Evolutionary conservation across 2,888 invertebrate genomes (phyloP), one percentile per base, ranked within the genome.

Genomic region (Belgica antarctica): DNA sequence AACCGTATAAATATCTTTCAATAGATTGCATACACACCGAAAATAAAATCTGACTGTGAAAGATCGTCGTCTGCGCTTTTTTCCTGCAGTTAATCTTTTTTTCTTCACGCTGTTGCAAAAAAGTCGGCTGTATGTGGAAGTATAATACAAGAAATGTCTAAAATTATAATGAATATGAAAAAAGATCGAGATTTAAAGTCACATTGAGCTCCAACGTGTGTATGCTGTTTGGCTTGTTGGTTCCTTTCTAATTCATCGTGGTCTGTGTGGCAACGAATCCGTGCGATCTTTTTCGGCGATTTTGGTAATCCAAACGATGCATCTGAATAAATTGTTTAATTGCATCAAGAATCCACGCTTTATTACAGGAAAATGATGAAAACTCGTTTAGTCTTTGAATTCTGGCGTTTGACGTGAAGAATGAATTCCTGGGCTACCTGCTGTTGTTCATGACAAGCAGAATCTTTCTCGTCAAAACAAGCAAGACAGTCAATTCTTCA

Each of bases 61-160:
- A 63, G 63, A 66, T 47, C 66, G 31, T 27, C 68, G 68, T 57
- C 57, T 47, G 47, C 52, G 68, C 52, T 68, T 31, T 68, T 68
- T 68, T 68, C 47, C 52, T 68, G 52, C 57, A 47, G 17, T 66
- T 19, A 41, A 41, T 46, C 19, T 4, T 41, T 52, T 52, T 57
- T 57, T 31, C 28, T 46, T 52, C 5, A 5, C n/a, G 17, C 52
- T 57, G 68, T 57, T 57, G 57, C 68, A 68, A 52, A 46, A 66
- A 66, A 46, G 47, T 25, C n/a, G 46, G 15, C 47, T 66, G 65
- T 66, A 66, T 66, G 65, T 66, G 65, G 47, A 66, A 66, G 65
- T 66, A 47, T 47, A 52, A 66, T 66, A 52, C 19, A 34, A 46
- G 27, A 68, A 34, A 68, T 46, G 68, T 68, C 68, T 68, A 68